These are phyloP conservation scores for Drosophila watanabei DNA, from an alignment of 1,140 invertebrate genomes.

Conservation along the genomic window DNA sequence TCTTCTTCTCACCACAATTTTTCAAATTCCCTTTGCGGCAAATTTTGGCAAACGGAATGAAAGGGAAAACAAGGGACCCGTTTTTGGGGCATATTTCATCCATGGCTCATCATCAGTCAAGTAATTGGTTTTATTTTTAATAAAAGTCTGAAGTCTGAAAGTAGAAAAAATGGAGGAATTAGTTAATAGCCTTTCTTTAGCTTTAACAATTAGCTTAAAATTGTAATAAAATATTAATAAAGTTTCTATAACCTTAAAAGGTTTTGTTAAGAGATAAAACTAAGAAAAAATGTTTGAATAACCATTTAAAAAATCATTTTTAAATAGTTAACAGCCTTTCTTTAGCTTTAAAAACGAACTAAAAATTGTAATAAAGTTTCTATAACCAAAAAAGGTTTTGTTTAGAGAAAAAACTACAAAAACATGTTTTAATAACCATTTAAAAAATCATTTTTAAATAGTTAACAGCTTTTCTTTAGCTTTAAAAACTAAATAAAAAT, in stretches of 20 bases:
- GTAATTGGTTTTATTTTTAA: constrained; percentile 3
- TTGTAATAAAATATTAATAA: neutral
- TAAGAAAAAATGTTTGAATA: neutral
- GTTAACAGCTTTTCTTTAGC: neutral
- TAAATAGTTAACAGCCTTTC: neutral
- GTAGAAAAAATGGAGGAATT: too few relatives aligned
- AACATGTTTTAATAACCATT: neutral
- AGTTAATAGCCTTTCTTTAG: neutral
- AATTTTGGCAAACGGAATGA: constrained; percentile 54
- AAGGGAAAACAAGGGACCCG: constrained; percentile 22
- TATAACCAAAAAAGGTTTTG: too few relatives aligned
- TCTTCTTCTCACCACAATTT: neutral
- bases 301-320: neutral
- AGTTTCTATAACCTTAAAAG: neutral
- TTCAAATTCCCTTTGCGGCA: neutral
- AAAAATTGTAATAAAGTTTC: neutral
- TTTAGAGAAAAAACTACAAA: too few relatives aligned
- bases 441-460: neutral
- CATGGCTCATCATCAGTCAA: neutral
- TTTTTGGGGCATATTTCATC: neutral
- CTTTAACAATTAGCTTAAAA: neutral
- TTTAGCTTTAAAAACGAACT: too few relatives aligned
- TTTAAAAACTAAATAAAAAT: fast-evolving
- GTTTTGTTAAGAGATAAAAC: too few relatives aligned
- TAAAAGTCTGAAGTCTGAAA: neutral